Conservation (phyloP, 2,113 vertebrate species). For the Neotragus moschatus region DNA sequence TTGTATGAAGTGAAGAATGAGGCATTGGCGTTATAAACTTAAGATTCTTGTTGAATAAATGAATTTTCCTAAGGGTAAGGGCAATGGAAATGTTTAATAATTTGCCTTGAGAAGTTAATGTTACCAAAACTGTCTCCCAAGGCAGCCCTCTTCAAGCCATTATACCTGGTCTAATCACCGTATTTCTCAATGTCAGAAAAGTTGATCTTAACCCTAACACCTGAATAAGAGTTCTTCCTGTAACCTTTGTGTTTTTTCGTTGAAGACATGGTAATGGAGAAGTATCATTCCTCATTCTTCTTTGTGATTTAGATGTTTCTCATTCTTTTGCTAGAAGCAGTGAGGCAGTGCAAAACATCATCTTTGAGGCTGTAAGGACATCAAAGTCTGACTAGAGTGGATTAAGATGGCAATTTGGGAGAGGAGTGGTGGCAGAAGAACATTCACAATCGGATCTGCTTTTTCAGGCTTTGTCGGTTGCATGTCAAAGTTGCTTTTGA, state of each 20-base stretch:
- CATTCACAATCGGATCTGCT: neutral
- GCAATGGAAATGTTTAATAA: constrained; percentile 18
- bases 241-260: neutral
- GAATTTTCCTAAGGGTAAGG: neutral
- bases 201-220: neutral
- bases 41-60: neutral
- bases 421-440: neutral
- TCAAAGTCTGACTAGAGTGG: neutral
- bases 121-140: neutral
- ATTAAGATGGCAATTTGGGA: neutral
- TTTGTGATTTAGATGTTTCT: neutral
- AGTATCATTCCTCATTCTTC: neutral
- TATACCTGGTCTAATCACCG: neutral
- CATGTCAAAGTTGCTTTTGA: neutral
- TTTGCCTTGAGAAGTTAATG: neutral
- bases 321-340: neutral
- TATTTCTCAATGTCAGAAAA: neutral
- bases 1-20: constrained; percentile 12
- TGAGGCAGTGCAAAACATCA: neutral
- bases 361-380: neutral
- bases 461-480: neutral
- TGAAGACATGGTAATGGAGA: neutral
- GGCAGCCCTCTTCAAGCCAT: neutral
- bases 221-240: neutral
- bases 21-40: neutral